phyloP scores from a whole-genome alignment of 2,113 vertebrate genomes.

The Tiliqua scincoides region DNA sequence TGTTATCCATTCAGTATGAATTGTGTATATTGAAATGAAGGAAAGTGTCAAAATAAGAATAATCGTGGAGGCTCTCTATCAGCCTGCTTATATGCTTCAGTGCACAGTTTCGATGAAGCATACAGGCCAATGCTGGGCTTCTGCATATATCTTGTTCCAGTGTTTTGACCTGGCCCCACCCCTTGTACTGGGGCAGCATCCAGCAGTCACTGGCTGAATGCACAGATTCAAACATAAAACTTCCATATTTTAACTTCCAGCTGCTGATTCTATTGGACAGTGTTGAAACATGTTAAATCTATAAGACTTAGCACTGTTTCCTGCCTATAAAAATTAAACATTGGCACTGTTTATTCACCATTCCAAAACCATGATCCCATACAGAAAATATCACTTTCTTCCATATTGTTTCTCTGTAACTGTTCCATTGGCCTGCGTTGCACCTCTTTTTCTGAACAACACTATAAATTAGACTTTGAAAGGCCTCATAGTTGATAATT shows the following conservation, averaged over 20 bases:
- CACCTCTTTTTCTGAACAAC: slow-evolving; percentile 32
- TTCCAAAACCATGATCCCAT: slow-evolving; percentile 49
- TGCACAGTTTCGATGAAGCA: not conserved
- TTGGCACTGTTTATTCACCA: slow-evolving; percentile 22
- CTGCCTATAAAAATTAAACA: slow-evolving; percentile 57
- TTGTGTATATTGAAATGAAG: slow-evolving; percentile 3
- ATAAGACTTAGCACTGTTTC: slow-evolving; percentile 58
- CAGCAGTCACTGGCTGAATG: not conserved
- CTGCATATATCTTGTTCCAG: not conserved
- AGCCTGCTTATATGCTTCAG: not conserved
- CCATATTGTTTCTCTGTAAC: slow-evolving; percentile 32
- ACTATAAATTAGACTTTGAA: slow-evolving; percentile 31
- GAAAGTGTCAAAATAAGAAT: not conserved
- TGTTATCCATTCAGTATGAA: not conserved
- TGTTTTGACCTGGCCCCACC: not conserved
- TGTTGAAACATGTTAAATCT: slow-evolving; percentile 51
- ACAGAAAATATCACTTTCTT: slow-evolving; percentile 42
- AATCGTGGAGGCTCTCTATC: not conserved
- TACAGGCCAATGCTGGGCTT: not conserved
- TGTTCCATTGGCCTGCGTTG: not conserved
- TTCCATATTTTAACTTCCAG: slow-evolving; percentile 57
- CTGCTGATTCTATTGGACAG: slow-evolving; percentile 56
- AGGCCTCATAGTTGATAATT: not conserved
- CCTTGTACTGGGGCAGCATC: not conserved
- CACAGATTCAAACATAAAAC: not conserved